Evolutionary conservation across 2,113 vertebrate genomes (phyloP), one percentile per base, ranked within the genome.

Genomic region (Proteles cristata): DNA sequence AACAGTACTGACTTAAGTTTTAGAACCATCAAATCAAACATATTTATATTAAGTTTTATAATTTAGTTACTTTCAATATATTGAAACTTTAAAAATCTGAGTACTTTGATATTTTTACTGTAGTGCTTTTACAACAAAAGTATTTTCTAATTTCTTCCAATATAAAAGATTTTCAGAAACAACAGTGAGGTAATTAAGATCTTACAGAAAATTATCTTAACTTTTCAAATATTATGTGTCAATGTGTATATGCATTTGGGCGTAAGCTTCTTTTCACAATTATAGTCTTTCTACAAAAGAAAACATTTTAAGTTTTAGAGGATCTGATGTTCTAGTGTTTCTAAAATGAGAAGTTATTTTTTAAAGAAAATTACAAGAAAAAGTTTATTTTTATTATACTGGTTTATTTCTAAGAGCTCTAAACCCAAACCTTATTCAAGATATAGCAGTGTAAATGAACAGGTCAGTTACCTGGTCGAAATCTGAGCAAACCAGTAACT

Each of bases 251-350:
- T 61, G 21, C 23, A 77, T 92, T 55, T 81, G 53, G 19, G 19
- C 63, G 39, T 88, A 77, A 68, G 7, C 11, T 81, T 86, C 23
- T 80, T 92, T 94, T 68, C 3, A 82, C 26, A 81, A n/a, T 50
- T 87, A 79, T 68, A 88, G 17, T 61, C 26, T 82, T 19, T n/a
- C 31, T 85, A 26, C 63, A 83, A 73, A 92, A 61, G 39, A 90
- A 93, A 96, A 19, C 88, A 93, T 91, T 98, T 97, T 96, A n/a
- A n/a, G 96, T 97, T 97, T 96, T 43, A 74, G 89, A 77, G 17
- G 31, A 71, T 79, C 88, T 95, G 7, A 66, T 23, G 97, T 95
- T 86, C 45, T 88, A n/a, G 14, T 90, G 66, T 93, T 98, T 97
- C 97, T 82, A 96, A 97, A 98, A 97, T 65, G 53, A 86, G 35